These are phyloP conservation scores for Sciurus niger DNA, from an alignment of 2,113 vertebrate genomes.

Conservation along the genomic window DNA sequence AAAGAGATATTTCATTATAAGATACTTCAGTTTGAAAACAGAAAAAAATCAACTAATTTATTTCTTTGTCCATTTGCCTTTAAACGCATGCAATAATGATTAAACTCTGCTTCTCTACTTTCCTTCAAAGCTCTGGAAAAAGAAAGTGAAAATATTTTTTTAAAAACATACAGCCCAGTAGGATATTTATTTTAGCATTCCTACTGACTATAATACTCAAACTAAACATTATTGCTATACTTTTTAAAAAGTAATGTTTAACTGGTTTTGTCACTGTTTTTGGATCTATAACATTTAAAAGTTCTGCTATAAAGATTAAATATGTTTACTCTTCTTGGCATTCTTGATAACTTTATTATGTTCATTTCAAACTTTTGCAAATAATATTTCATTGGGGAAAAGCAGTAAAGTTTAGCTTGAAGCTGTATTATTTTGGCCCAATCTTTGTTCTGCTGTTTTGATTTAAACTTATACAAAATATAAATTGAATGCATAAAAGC, in stretches of 20 bases:
- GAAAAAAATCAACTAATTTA: neutral
- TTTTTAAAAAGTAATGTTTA: neutral
- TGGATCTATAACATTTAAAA: constrained; percentile 33
- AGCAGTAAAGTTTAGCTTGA: neutral
- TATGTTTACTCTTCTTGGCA: constrained; percentile 4
- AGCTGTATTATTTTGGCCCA: constrained; percentile 22
- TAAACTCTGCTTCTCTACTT: constrained; percentile 58
- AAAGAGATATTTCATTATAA: constrained; percentile 11
- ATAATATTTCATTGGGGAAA: neutral
- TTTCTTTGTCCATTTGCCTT: constrained; percentile 8
- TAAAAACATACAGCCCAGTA: neutral
- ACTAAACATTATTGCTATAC: constrained; percentile 39
- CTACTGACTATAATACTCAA: constrained; percentile 55
- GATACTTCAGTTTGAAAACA: constrained; percentile 14
- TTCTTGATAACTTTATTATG: constrained; percentile 40
- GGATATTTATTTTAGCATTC: constrained; percentile 56
- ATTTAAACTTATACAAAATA: constrained; percentile 58
- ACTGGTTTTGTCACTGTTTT: constrained; percentile 43
- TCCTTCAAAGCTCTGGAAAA: constrained; percentile 16
- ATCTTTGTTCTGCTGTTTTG: constrained; percentile 69
- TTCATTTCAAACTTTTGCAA: constrained; percentile 44
- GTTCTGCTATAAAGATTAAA: neutral
- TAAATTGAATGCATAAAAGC: constrained; percentile 68
- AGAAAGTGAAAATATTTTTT: constrained; percentile 54
- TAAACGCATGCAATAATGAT: neutral